These are phyloP conservation scores for Stenurella melanura DNA, from an alignment of 2,888 invertebrate genomes.

Conservation along the genomic window DNA sequence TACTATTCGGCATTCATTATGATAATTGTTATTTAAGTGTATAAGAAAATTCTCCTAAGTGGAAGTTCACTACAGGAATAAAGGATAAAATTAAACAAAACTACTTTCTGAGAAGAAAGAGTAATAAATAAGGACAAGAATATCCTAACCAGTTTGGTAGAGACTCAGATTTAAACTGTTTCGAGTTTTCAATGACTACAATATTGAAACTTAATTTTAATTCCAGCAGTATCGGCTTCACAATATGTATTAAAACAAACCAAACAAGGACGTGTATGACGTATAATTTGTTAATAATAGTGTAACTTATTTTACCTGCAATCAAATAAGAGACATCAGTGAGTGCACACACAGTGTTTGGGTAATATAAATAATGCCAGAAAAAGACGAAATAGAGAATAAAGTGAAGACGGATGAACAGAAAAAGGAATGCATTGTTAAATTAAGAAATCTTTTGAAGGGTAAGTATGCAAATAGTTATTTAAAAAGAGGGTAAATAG, in stretches of 20 bases:
- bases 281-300: neutral
- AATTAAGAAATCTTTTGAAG: slow-evolving; percentile 8
- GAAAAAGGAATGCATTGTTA: neutral
- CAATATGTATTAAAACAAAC: neutral
- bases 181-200: neutral
- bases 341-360: neutral
- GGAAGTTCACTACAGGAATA: no score
- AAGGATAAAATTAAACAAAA: no score
- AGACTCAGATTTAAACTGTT: neutral
- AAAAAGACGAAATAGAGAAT: neutral
- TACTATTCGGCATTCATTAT: no score
- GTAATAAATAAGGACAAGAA: neutral
- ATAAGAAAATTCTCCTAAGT: no score
- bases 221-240: neutral
- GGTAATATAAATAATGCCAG: neutral
- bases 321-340: neutral
- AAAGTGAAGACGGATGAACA: slow-evolving; percentile 5
- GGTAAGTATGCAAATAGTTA: neutral
- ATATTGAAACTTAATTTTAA: neutral
- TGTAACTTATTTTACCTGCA: neutral
- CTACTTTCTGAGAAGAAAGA: neutral
- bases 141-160: neutral
- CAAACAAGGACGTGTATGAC: neutral
- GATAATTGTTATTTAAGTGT: no score
- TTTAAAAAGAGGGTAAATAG: neutral